Percentiles rank a stretch among this genome's conserved stretches.
Conservation (phyloP, 2,797 vertebrate genomes). For the Acanthurus lineatus region DNA sequence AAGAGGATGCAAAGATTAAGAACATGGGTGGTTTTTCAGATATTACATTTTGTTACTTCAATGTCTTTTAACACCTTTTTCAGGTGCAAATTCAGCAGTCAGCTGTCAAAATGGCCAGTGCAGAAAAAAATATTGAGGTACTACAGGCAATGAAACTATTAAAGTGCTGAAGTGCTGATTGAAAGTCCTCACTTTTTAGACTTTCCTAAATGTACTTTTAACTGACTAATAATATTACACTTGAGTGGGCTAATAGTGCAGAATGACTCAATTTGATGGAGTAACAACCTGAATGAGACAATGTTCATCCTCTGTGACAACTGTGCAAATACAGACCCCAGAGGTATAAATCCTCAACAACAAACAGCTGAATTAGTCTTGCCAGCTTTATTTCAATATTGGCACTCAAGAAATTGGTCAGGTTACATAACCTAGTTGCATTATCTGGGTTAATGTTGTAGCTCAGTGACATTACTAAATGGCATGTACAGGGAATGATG, state of each 20-base stretch:
- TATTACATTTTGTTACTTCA: conserved; percentile 49
- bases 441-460: conserved; percentile 57
- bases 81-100: conserved; percentile 41
- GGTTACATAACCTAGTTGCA: conserved; percentile 58
- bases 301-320: conserved; percentile 36
- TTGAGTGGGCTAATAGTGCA: conserved; percentile 19
- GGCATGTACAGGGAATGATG: conserved; percentile 45
- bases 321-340: conserved; percentile 19
- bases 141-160: conserved; percentile 15
- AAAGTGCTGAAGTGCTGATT: conserved; percentile 19
- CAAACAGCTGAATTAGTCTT: conserved; percentile 40
- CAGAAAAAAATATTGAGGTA: not conserved
- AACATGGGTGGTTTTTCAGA: conserved; percentile 40
- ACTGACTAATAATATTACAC: conserved; percentile 38
- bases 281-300: conserved; percentile 42
- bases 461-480: conserved; percentile 63
- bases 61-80: conserved; percentile 59
- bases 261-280: conserved; percentile 40
- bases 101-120: conserved; percentile 41
- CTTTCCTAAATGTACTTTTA: conserved; percentile 36
- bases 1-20: conserved; percentile 44
- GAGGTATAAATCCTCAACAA: conserved; percentile 25
- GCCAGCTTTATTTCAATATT: conserved; percentile 45
- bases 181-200: conserved; percentile 28
- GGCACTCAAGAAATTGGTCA: conserved; percentile 59